phyloP scores from a whole-genome alignment of 2,888 invertebrate genomes.

The Ypsolopha sequella region DNA sequence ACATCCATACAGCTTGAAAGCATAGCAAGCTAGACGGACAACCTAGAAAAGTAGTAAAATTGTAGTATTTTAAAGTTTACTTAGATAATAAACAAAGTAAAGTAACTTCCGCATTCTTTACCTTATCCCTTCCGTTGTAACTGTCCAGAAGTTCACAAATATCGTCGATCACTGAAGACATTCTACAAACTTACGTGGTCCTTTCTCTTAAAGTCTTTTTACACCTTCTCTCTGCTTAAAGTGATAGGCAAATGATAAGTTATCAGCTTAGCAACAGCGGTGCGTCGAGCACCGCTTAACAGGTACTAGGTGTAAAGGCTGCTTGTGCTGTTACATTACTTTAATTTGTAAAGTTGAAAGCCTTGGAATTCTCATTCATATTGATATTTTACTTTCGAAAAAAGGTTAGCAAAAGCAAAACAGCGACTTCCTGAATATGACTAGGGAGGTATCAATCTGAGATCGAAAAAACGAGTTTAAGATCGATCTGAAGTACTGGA shows the following conservation, averaged over 20 bases:
- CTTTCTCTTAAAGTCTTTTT: neutral
- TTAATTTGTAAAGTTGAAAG: neutral
- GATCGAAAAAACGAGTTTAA: no score
- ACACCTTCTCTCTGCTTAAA: no score
- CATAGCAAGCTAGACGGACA: slow-evolving; percentile 82
- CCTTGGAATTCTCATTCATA: neutral
- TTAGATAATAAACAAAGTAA: neutral
- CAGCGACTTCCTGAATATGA: no score
- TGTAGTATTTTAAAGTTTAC: neutral
- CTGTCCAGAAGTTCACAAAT: slow-evolving; percentile 81
- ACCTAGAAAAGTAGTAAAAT: slow-evolving; percentile 55
- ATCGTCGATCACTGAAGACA: slow-evolving; percentile 60
- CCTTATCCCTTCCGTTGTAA: slow-evolving; percentile 90
- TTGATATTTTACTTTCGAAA: neutral
- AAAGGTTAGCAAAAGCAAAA: neutral
- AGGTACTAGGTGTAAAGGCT: no score
- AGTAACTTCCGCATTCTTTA: slow-evolving; percentile 36
- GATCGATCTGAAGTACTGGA: no score
- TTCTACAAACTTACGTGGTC: slow-evolving; percentile 15
- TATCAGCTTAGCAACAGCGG: neutral
- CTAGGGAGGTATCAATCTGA: no score
- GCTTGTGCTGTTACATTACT: neutral
- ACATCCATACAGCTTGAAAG: slow-evolving; percentile 79
- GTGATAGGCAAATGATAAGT: slow-evolving; percentile 3
- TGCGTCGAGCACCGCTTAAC: neutral